Evolutionary conservation across 1,140 invertebrate genomes (phyloP).

Genomic region (Micrasema longulum): DNA sequence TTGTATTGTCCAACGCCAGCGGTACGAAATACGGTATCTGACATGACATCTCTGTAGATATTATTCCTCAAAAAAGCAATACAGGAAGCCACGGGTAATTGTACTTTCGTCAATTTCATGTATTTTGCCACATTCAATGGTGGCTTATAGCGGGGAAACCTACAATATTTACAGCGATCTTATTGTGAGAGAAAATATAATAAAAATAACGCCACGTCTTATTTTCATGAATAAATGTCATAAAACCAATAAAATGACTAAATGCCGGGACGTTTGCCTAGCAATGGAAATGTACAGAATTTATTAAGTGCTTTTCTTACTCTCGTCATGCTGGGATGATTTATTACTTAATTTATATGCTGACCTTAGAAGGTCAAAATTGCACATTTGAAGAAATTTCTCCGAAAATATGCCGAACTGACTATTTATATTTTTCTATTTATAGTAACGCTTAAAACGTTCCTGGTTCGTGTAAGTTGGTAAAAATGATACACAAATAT

Average conservation of each 20-base stretch:
- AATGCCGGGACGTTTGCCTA: not conserved
- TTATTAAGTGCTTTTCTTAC: too few species aligned
- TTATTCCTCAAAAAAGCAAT: too few species aligned
- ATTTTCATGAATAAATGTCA: slow-evolving; percentile 15
- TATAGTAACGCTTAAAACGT: not conserved
- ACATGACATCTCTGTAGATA: too few species aligned
- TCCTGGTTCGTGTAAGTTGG: too few species aligned
- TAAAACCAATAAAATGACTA: slow-evolving; percentile 25
- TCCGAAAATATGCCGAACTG: too few species aligned
- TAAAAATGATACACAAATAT: too few species aligned
- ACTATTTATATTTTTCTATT: too few species aligned
- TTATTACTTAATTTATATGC: too few species aligned
- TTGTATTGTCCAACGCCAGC: not conserved
- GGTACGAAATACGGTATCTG: not conserved
- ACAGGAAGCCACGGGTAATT: slow-evolving; percentile 5
- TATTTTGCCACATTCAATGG: slow-evolving; percentile 20
- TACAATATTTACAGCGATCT: slow-evolving; percentile 4
- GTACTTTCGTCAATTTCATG: slow-evolving; percentile 11
- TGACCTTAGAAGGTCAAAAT: too few species aligned
- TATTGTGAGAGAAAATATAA: slow-evolving; percentile 14
- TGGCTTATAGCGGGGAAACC: slow-evolving; percentile 8
- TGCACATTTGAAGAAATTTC: too few species aligned
- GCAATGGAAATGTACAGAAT: too few species aligned
- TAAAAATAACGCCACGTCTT: slow-evolving; percentile 2
- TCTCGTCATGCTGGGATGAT: too few species aligned